Evolutionary conservation across 2,113 vertebrate species (phyloP), one percentile per base, ranked within the genome.

Genomic region (Garra rufa): DNA sequence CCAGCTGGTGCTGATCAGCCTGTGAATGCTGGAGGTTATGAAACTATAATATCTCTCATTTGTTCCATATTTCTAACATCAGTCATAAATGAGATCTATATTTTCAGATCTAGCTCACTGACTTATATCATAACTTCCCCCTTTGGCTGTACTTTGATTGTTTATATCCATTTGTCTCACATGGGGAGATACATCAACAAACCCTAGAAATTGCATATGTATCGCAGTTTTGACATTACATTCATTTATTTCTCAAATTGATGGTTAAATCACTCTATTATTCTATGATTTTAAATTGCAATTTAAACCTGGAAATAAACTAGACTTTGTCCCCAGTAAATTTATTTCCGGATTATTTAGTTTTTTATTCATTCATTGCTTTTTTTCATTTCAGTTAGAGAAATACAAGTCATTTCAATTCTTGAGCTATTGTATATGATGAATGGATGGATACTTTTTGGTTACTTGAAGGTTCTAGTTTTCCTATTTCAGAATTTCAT

Each of bases 111-210:
- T 26, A 81, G 76, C 80, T 70, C 80, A 52, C 28, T 70, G 80
- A 48, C 38, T 80, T 26, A 11, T 43, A 48, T 48, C 7, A 34
- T 46, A 41, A 52, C 43, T 3, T 78, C 46, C 17, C 43, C 59
- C 52, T 61, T n/a, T 28, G 52, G 55, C 57, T 69, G 57, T 81
- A 38, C n/a, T 19, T 43, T 74, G 34, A 34, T 78, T 44, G 61
- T 69, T 83, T 83, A 74, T 74, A 41, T 69, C 69, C 57, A 28
- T 48, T 48, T 84, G 44, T 76, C 83, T 77, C 74, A 63, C 71
- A 38, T 74, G 44, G 76, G n/a, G 19, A 87, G 57, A 76, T 48
- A 15, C 52, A 55, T 80, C 24, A 48, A 46, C 9, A 28, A 30
- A 67, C 4, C 34, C 30, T 59, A 76, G 50, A 57, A 57, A 76